Percentiles rank a stretch among this genome's conserved stretches.
These are phyloP conservation scores for Ifrita kowaldi DNA, from an alignment of 2,113 vertebrate genomes.

Conservation along the genomic window DNA sequence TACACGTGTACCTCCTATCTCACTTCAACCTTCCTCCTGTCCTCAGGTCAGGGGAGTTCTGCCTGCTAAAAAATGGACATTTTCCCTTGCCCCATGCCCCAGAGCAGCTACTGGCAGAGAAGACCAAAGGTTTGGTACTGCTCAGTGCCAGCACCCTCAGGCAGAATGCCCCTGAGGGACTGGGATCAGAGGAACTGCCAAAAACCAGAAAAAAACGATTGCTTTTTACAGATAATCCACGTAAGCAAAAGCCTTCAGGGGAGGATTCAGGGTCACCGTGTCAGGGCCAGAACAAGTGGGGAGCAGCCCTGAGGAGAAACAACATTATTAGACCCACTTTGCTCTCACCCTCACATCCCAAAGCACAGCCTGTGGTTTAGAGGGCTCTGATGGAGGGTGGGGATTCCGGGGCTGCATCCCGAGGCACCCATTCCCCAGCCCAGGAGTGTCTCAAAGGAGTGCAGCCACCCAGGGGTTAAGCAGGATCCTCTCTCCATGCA, in stretches of 20 bases:
- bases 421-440: neutral
- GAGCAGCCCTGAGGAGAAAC: neutral
- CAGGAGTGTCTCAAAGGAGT: neutral
- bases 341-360: neutral
- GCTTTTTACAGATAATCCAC: neutral
- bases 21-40: fast-evolving
- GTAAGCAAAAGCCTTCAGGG: neutral
- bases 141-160: neutral
- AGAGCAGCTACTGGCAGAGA: neutral
- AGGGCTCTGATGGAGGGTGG: neutral
- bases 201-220: neutral
- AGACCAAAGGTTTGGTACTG: neutral
- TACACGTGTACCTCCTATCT: neutral
- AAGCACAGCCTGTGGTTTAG: neutral
- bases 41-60: neutral
- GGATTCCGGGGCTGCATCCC: neutral
- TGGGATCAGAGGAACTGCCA: neutral
- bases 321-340: neutral
- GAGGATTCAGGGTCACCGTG: fast-evolving
- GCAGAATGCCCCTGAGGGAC: fast-evolving
- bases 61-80: neutral
- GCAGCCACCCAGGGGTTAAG: neutral
- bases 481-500: neutral
- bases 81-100: neutral
- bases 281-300: neutral